phyloP scores from a whole-genome alignment of 2,113 vertebrate species.

The Eulacestoma nigropectus region DNA sequence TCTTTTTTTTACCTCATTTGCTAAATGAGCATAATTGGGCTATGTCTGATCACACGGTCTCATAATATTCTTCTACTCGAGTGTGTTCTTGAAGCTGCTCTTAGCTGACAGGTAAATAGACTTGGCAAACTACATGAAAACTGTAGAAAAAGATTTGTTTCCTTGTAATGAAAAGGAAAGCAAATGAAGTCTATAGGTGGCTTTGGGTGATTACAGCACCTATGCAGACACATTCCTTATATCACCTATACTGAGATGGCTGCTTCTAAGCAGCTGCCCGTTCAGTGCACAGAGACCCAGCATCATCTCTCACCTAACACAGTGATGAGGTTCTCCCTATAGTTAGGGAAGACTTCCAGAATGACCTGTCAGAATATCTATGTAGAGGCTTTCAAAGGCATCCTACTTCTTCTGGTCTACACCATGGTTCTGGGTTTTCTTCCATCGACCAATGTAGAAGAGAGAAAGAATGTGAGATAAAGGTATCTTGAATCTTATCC shows the following conservation, averaged over 20 bases:
- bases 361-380: background rate
- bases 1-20: background rate
- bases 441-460: background rate
- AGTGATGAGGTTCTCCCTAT: background rate
- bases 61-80: background rate
- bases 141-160: background rate
- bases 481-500: background rate
- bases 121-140: background rate
- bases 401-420: background rate
- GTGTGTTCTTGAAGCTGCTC: background rate
- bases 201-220: background rate
- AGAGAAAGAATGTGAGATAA: background rate
- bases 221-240: background rate
- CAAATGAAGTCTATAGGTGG: background rate
- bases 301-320: background rate
- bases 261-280: background rate
- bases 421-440: background rate
- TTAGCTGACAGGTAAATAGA: background rate
- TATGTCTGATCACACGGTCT: background rate
- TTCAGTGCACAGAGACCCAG: background rate
- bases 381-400: background rate
- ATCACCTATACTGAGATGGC: fast-evolving
- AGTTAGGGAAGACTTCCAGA: background rate
- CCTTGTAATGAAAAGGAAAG: background rate
- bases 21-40: background rate